Evolutionary conservation across 2,888 invertebrate genomes (phyloP), one percentile per base, ranked within the genome.

Genomic region (Platycnemis pennipes): DNA sequence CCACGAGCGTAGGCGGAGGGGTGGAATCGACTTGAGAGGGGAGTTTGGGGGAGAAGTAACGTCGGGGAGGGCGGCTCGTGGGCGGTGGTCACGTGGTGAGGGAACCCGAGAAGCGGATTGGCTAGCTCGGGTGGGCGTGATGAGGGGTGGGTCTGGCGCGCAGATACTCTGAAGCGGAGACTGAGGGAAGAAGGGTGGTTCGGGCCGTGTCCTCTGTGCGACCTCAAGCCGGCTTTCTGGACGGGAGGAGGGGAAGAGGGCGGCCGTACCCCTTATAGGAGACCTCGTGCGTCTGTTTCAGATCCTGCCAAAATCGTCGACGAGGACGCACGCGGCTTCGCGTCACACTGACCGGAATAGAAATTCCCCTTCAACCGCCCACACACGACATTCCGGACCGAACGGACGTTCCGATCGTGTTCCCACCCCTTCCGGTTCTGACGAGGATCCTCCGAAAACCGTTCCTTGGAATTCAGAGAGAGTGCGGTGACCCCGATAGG

Each of bases 31-130:
- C 42, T n/a, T 56, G 49, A 44, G 63, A 44, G 42, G 49, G 31
- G 37, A n/a, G 26, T 22, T 19, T n/a, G 31, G 26, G 37, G 26
- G 16, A 22, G 91, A 3, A n/a, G 45, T 11, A 11, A 26, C 1
- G 37, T 16, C 13, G 8, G 88, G 11, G 31, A 11, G n/a, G 53
- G 56, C 37, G 89, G 37, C 42, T 37, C 89, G 91, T 91, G n/a
- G 91, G 91, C 63, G 91, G 56, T 13, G 37, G 91, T 91, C 91
- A 91, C 91, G 91, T 91, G 91, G 63, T 37, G 37, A 37, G 44
- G 44, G 91, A 91, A 91, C 44, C 91, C 63, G 91, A 91, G 91
- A 7, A 56, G 91, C 44, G 44, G 91, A 91, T 91, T 91, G 91
- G 91, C 91, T 69, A n/a, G 42, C 63, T 91, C 16, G 44, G 63